phyloP scores from a whole-genome alignment of 2,797 vertebrate genomes.

The Lepidocolaptes lacrymiger region DNA sequence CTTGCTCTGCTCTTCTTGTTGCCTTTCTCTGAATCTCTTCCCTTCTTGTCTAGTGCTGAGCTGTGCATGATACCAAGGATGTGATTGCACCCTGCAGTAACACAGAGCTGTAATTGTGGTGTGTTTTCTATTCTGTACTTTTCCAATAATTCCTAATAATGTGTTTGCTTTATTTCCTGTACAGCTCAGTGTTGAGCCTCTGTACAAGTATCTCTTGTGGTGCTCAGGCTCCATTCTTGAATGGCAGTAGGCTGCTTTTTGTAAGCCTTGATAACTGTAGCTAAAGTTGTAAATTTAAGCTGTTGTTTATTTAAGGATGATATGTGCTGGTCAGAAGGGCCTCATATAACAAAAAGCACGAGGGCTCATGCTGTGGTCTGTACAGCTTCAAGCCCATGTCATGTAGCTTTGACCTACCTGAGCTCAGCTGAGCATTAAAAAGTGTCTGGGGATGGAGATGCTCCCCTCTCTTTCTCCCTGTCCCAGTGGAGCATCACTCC shows the following conservation, averaged over 20 bases:
- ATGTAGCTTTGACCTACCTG: not conserved
- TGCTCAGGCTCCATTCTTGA: not conserved
- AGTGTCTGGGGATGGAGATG: not conserved
- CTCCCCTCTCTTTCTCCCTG: not conserved
- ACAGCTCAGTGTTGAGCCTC: not conserved
- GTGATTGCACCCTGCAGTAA: not conserved
- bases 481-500: not conserved
- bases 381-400: not conserved
- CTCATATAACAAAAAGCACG: not conserved
- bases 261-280: not conserved
- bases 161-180: not conserved
- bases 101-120: not conserved
- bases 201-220: not conserved
- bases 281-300: not conserved
- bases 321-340: not conserved
- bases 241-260: not conserved
- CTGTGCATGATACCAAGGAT: not conserved
- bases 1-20: not conserved
- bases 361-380: not conserved
- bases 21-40: not conserved
- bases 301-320: not conserved
- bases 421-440: not conserved
- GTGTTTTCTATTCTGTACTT: not conserved
- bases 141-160: not conserved
- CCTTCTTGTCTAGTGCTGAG: not conserved